phyloP scores from a whole-genome alignment of 1,140 invertebrate genomes.

The Bombus superbus region DNA sequence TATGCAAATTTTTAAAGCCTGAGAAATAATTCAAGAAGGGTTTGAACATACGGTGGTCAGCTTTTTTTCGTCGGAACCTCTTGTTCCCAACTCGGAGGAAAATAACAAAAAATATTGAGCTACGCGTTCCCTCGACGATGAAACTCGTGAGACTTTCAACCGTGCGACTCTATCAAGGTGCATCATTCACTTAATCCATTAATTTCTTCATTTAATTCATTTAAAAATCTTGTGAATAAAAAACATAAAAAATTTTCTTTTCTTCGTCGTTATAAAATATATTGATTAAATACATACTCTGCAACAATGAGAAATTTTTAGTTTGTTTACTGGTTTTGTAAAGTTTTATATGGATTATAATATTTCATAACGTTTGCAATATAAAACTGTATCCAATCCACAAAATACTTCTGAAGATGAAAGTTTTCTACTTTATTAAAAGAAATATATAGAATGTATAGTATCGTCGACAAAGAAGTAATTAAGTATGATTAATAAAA shows the following conservation, averaged over 20 bases:
- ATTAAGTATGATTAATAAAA: not conserved
- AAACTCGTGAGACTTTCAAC: constrained; percentile 48
- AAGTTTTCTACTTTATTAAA: not conserved
- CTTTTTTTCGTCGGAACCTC: constrained; percentile 64
- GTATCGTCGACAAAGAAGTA: not conserved
- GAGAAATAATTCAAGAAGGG: constrained; percentile 66
- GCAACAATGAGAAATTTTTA: not conserved
- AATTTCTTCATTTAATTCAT: not conserved
- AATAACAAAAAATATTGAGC: constrained; percentile 65
- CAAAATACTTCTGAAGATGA: not conserved
- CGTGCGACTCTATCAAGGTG: constrained; percentile 30
- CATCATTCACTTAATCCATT: not conserved
- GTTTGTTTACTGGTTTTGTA: not conserved
- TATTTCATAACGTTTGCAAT: not conserved
- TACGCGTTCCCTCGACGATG: not conserved
- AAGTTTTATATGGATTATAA: not conserved
- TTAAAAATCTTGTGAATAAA: not conserved
- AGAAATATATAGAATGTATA: not conserved
- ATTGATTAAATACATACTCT: not conserved
- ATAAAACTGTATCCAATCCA: not conserved
- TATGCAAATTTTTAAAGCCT: constrained; percentile 73
- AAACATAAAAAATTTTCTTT: not conserved
- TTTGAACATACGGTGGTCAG: constrained; percentile 61
- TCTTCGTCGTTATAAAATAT: not conserved
- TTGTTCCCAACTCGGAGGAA: constrained; percentile 59